phyloP scores from a whole-genome alignment of 2,113 vertebrate genomes.

The Kryptolebias marmoratus region DNA sequence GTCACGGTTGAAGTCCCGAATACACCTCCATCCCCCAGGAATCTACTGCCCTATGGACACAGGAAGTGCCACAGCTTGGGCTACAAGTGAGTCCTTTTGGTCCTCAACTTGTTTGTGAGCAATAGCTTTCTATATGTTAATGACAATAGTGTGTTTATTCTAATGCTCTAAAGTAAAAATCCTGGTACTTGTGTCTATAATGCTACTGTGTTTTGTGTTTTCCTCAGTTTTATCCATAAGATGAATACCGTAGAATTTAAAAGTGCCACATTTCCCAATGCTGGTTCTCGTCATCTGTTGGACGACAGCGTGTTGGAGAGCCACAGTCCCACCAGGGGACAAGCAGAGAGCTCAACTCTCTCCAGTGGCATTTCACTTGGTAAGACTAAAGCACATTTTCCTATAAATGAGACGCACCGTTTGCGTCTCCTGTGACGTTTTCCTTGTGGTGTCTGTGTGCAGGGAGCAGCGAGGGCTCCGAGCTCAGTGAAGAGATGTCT shows the following conservation, averaged over 20 bases:
- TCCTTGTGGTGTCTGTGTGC: conserved; percentile 39
- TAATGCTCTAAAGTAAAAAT: too few relatives aligned
- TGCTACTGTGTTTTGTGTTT: not conserved
- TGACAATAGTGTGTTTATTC: not conserved
- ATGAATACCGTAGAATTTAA: conserved; percentile 97
- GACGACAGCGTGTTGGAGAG: conserved; percentile 98
- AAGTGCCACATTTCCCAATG: conserved; percentile 97
- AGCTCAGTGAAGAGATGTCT: conserved; percentile 97
- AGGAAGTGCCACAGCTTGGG: conserved; percentile 98
- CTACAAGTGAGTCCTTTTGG: conserved; percentile 88
- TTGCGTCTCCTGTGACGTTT: not conserved
- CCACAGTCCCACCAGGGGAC: conserved; percentile 88
- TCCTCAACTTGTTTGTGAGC: not conserved
- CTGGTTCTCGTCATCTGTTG: conserved; percentile 92
- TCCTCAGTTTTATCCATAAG: conserved; percentile 93
- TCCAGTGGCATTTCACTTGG: conserved; percentile 98
- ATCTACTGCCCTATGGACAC: conserved; percentile 92
- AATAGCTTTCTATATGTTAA: not conserved
- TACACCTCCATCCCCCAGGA: conserved; percentile 92
- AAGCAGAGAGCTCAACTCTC: conserved; percentile 94
- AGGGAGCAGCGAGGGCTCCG: conserved; percentile 99
- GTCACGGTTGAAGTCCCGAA: conserved; percentile 87
- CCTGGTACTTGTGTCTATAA: too few relatives aligned
- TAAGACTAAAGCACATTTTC: conserved; percentile 49
- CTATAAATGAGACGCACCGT: too few relatives aligned